These are phyloP conservation scores for Luperina testacea DNA, from an alignment of 2,888 invertebrate species.

Conservation along the genomic window DNA sequence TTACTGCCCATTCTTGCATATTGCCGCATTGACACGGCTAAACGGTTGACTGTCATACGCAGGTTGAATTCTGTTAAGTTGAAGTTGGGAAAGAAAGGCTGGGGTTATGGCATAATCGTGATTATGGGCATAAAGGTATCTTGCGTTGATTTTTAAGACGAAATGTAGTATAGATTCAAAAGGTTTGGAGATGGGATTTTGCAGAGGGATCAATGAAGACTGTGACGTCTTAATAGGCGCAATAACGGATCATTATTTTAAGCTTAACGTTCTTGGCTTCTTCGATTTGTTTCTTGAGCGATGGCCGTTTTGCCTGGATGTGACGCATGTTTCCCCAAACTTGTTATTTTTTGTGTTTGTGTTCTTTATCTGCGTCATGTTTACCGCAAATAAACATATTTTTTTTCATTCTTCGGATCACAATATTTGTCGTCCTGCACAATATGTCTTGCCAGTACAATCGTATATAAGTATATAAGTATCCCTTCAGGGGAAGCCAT, in stretches of 20 bases:
- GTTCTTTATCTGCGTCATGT: background rate
- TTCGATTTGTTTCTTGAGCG: background rate
- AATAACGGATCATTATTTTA: background rate
- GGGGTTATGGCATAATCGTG: background rate
- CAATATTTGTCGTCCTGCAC: background rate
- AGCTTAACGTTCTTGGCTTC: background rate
- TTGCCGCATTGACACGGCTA: conserved; percentile 52
- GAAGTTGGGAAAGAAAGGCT: conserved; percentile 35
- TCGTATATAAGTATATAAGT: no score
- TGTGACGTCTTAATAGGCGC: no score
- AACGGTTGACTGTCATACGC: conserved; percentile 48
- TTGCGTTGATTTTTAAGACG: background rate
- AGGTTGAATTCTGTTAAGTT: conserved; percentile 28
- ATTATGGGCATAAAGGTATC: background rate
- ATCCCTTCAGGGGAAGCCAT: background rate
- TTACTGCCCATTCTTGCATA: conserved; percentile 52
- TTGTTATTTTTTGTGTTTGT: background rate
- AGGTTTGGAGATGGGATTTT: background rate
- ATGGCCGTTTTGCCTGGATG: background rate
- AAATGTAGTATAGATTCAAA: background rate
- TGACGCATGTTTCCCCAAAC: background rate
- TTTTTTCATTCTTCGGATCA: background rate
- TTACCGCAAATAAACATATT: background rate
- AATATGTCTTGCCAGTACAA: background rate
- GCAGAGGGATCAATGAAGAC: background rate